phyloP scores from a whole-genome alignment of 53 echinoderm and acorn worm species.

The Echinarachnius parma region DNA sequence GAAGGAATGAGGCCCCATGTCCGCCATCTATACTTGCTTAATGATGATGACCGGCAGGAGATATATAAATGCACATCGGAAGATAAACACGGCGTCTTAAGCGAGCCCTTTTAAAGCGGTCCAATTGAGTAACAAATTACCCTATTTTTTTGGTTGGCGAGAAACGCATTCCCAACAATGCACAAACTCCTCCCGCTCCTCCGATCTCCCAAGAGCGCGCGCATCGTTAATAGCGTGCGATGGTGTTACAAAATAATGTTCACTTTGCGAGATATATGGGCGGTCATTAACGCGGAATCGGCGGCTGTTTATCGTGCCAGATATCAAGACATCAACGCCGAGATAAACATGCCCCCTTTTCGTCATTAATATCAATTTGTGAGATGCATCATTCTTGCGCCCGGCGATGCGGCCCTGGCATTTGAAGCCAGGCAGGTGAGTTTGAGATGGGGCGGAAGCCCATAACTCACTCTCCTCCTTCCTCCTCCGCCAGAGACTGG shows the following conservation, averaged over 20 bases:
- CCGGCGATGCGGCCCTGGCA: neutral
- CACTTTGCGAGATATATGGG: slow-evolving; percentile 38
- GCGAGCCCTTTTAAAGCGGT: slow-evolving; percentile 22
- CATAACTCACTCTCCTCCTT: slow-evolving; percentile 20
- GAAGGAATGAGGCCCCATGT: slow-evolving; percentile 19
- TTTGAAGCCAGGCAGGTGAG: slow-evolving; percentile 2
- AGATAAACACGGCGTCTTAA: slow-evolving; percentile 41
- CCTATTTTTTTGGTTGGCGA: slow-evolving; percentile 8
- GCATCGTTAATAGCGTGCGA: slow-evolving; percentile 37
- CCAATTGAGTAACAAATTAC: slow-evolving; percentile 30
- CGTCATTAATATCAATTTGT: slow-evolving; percentile 53
- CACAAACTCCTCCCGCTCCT: neutral
- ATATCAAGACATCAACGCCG: slow-evolving; percentile 47
- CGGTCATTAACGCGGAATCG: slow-evolving; percentile 40
- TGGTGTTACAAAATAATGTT: slow-evolving; percentile 55
- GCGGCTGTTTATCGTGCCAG: slow-evolving; percentile 35
- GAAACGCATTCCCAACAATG: neutral
- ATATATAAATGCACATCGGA: slow-evolving; percentile 29
- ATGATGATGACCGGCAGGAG: slow-evolving; percentile 36
- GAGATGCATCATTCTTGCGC: slow-evolving; percentile 4
- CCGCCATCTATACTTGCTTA: neutral
- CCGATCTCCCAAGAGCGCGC: slow-evolving; percentile 14
- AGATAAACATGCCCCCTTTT: slow-evolving; percentile 38
- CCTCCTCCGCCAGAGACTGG: neutral
- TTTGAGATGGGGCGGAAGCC: slow-evolving; percentile 1